Conservation (phyloP, 1,140 invertebrate species). For the Plectus sambesii region DNA sequence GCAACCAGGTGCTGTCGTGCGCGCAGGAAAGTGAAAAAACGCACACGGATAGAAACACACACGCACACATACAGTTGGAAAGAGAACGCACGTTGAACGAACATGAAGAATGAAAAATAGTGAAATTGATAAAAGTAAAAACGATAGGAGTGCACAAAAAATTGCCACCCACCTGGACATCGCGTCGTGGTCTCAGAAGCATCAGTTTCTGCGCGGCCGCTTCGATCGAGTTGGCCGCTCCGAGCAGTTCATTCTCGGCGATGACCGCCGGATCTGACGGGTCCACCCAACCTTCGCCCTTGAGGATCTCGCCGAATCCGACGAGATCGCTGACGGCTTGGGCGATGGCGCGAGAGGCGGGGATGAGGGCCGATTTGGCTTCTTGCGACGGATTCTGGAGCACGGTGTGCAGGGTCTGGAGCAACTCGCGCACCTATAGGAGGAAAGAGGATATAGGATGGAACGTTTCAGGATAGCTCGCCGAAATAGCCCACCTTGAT, state of each 20-base stretch:
- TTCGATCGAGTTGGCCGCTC: slow-evolving; percentile 92
- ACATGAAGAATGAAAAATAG: slow-evolving; percentile 13
- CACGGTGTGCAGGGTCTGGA: slow-evolving; percentile 68
- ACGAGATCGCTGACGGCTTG: slow-evolving; percentile 23
- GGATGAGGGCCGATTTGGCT: slow-evolving; percentile 22
- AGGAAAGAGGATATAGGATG: slow-evolving; percentile 12
- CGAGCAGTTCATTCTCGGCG: slow-evolving; percentile 92
- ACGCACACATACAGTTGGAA: background rate
- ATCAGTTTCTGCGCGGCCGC: slow-evolving; percentile 90
- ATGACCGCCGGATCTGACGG: slow-evolving; percentile 87
- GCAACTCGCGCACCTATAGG: slow-evolving; percentile 62
- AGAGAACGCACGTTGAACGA: background rate
- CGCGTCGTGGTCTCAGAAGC: slow-evolving; percentile 67
- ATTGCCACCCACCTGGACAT: slow-evolving; percentile 12
- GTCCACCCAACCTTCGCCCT: slow-evolving; percentile 77
- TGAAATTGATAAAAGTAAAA: slow-evolving; percentile 22
- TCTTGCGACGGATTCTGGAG: slow-evolving; percentile 44
- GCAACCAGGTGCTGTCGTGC: too few species aligned
- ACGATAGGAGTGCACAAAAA: slow-evolving; percentile 28
- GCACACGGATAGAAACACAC: background rate
- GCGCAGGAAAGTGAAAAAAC: too few species aligned
- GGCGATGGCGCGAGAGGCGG: slow-evolving; percentile 29
- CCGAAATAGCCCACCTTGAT: slow-evolving; percentile 55
- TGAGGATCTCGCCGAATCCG: slow-evolving; percentile 15
- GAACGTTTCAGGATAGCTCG: too few species aligned